These are phyloP conservation scores for Scaptodrosophila lebanonensis DNA, from an alignment of 1,140 invertebrate genomes.

Conservation along the genomic window DNA sequence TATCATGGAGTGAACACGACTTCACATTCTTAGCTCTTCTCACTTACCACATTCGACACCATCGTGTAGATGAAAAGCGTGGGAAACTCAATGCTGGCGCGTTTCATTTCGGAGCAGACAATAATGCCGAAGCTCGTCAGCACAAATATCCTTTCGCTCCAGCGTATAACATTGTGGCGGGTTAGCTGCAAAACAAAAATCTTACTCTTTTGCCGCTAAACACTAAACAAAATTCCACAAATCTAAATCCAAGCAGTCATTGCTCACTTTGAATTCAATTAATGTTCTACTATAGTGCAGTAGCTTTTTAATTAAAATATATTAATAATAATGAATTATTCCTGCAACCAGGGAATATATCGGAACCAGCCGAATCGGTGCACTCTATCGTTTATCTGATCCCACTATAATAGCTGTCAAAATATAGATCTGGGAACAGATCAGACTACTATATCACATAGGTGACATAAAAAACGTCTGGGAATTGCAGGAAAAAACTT, in stretches of 20 bases:
- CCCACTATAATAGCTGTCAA: too few species aligned
- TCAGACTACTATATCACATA: too few species aligned
- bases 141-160: conserved; percentile 41
- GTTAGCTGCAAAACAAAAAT: conserved; percentile 8
- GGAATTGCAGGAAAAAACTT: too few species aligned
- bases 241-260: too few species aligned
- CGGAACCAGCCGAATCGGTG: too few species aligned
- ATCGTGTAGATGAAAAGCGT: conserved; percentile 15
- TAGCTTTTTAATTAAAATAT: too few species aligned
- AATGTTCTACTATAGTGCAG: too few species aligned
- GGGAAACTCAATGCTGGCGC: conserved; percentile 7
- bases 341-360: too few species aligned
- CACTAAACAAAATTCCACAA: not conserved
- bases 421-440: not conserved
- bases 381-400: too few species aligned
- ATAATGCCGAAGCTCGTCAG: conserved; percentile 42
- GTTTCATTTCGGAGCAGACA: conserved; percentile 24
- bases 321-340: too few species aligned
- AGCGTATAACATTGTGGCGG: conserved; percentile 32
- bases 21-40: not conserved
- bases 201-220: not conserved
- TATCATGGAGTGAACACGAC: not conserved
- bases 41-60: conserved; percentile 39
- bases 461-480: too few species aligned
- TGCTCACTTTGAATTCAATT: too few species aligned